Percentiles rank a stretch among this genome's conserved stretches.
phyloP scores from a whole-genome alignment of 2,797 vertebrate genomes.

The Masticophis lateralis region DNA sequence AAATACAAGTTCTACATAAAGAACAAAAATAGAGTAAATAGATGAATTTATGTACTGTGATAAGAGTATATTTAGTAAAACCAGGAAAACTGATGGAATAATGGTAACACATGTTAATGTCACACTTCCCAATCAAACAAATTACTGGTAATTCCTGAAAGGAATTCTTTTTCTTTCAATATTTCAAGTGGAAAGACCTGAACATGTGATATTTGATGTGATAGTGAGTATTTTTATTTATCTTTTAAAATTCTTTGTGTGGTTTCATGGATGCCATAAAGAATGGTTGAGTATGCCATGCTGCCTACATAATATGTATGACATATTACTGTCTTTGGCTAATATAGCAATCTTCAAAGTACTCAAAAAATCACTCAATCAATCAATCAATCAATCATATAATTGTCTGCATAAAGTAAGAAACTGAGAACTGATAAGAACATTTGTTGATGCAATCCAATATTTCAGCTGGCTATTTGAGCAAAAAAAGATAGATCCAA shows the following conservation, averaged over 20 bases:
- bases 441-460: conserved; percentile 41
- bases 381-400: neutral
- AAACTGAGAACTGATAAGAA: conserved; percentile 42
- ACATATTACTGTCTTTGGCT: neutral
- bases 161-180: neutral
- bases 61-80: neutral
- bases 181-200: neutral
- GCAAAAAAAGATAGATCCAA: neutral
- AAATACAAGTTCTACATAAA: neutral
- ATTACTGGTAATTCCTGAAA: neutral
- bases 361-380: neutral
- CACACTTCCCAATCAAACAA: neutral
- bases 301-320: neutral
- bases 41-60: neutral
- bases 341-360: neutral
- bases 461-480: neutral
- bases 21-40: neutral
- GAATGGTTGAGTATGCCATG: neutral
- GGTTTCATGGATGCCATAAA: neutral
- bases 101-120: neutral
- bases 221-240: neutral
- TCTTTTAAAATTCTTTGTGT: neutral
- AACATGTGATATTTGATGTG: neutral
- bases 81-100: neutral
- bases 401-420: conserved; percentile 2